Base-by-base conservation (phyloP, 2,797 vertebrate species). In the Harpagifer antarcticus region DNA sequence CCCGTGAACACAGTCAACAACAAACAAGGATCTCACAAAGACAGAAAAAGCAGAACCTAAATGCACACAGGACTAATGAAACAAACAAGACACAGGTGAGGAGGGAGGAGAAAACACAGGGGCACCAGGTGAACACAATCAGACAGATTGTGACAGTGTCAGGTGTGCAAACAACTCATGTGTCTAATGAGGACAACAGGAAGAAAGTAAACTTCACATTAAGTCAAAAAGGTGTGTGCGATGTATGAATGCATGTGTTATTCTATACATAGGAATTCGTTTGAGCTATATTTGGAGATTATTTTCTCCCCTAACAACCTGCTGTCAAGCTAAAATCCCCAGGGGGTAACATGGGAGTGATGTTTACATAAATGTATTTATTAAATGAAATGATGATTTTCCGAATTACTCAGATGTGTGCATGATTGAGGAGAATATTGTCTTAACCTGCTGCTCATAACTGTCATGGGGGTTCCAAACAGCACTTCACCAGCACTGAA, bases 261-360 rank as follows among this genome's bases (percentile, higher is more conserved):
- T 70, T 64, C 63, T 37, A n/a, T n/a, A 49, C n/a, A 42, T 9
- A 52, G 43, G 17, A 59, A 40, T 50, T 69, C 27, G 64, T 43
- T 54, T 68, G 27, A 16, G 27, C n/a, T 20, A 50, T 48, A 64
- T 55, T 50, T 59, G 49, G 53, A 64, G 43, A 71, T 44, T 15
- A 12, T 47, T 11, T 48, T 63, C 27, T 62, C 33, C 57, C 11
- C 64, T 44, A 69, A 81, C 65, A 86, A 76, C 49, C 49, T 67
- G 71, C 68, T 82, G 70, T 78, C 31, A 55, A 40, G 0, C 77
- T 60, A 17, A 19, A 20, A 68, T 48, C 71, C 58, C 47, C n/a
- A 1, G 27, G 42, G 10, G 62, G 33, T 17, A 27, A 20, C 10
- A 9, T 52, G 19, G 49, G 44, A n/a, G 59, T 23, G 20, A n/a